A percentile compares a stretch with the other conserved stretches of the same genome.
phyloP scores from a whole-genome alignment of 2,888 invertebrate species.

The Pseudococcus longispinus region DNA sequence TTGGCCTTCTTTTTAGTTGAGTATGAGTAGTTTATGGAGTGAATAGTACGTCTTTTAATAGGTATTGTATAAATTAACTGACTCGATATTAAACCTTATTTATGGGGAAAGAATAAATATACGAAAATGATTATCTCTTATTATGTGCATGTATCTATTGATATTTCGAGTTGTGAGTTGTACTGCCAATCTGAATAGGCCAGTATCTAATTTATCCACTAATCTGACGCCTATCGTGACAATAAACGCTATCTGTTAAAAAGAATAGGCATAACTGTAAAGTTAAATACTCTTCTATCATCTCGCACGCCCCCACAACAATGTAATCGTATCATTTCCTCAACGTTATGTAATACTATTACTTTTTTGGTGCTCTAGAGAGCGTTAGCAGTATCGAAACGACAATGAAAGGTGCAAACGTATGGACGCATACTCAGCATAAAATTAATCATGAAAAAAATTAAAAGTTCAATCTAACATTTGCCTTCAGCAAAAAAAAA shows the following conservation, averaged over 20 bases:
- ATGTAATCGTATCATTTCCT: background rate
- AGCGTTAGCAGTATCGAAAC: background rate
- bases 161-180: background rate
- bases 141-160: background rate
- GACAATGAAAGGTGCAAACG: background rate
- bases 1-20: background rate
- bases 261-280: background rate
- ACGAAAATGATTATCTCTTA: background rate
- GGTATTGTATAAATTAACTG: background rate
- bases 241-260: background rate
- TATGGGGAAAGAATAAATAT: background rate
- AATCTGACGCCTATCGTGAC: background rate
- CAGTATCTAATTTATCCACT: background rate
- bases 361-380: background rate
- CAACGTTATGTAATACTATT: background rate
- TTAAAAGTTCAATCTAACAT: too few relatives aligned
- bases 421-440: too few relatives aligned
- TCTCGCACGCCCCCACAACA: background rate
- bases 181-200: background rate
- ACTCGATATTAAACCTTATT: background rate
- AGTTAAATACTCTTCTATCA: background rate
- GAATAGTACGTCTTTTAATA: background rate
- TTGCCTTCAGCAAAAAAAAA: too few relatives aligned
- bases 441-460: too few relatives aligned
- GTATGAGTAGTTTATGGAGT: background rate